Evolutionary conservation across 2,888 invertebrate species (phyloP).

Genomic region (Microctonus brassicae): DNA sequence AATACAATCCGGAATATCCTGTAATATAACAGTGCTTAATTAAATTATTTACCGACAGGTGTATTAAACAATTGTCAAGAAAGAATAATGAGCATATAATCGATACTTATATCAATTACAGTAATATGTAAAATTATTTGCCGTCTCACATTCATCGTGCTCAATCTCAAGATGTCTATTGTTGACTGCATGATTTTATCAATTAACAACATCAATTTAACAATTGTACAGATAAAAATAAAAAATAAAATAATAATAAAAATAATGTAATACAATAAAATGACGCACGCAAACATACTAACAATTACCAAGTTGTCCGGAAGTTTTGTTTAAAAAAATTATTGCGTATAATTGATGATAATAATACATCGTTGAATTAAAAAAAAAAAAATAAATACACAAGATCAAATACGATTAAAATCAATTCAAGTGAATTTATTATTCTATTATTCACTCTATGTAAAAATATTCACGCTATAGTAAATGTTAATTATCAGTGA

Average conservation of each 20-base stretch:
- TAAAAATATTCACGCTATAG: too few relatives aligned
- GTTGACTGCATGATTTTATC: not conserved
- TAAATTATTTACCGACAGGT: not conserved
- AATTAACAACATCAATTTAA: not conserved
- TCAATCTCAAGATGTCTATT: not conserved
- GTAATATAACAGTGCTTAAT: not conserved
- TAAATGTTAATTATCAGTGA: not conserved
- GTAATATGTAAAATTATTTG: not conserved
- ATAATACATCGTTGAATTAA: not conserved
- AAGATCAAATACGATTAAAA: not conserved
- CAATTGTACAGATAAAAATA: not conserved
- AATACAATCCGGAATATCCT: not conserved
- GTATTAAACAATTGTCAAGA: not conserved
- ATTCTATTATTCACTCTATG: not conserved
- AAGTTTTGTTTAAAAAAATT: not conserved
- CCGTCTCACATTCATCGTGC: not conserved
- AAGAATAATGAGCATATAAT: not conserved
- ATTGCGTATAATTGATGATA: not conserved
- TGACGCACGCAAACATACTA: not conserved
- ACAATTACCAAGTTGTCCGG: not conserved
- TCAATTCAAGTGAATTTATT: conserved; percentile 1
- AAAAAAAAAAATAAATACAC: too few relatives aligned
- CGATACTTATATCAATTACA: not conserved
- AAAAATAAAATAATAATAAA: not conserved
- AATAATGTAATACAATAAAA: not conserved